Percentiles rank a stretch among this genome's conserved stretches.
phyloP scores from a whole-genome alignment of 2,113 vertebrate genomes.

The Brachypodius melanocephalos region DNA sequence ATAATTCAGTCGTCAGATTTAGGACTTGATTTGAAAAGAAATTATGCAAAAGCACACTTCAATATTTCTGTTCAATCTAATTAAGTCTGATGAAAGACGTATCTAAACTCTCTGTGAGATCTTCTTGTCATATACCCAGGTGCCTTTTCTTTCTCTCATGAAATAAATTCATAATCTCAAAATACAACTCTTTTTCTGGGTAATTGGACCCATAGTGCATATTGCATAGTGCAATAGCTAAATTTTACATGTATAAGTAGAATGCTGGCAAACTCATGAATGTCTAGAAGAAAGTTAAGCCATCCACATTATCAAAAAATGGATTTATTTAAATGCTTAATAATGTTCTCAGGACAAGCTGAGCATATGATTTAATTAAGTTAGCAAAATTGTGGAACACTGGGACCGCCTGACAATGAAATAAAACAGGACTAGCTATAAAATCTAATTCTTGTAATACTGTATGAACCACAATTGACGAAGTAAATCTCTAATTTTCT shows the following conservation, averaged over 20 bases:
- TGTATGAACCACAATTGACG: neutral
- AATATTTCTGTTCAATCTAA: neutral
- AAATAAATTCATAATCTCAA: neutral
- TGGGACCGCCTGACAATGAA: neutral
- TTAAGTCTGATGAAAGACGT: neutral
- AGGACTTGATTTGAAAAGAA: neutral
- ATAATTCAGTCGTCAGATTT: neutral
- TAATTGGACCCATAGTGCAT: neutral
- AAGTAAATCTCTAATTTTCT: neutral
- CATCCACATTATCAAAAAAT: neutral
- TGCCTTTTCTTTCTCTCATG: rapidly evolving
- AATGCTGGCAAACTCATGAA: neutral
- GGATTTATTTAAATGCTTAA: neutral
- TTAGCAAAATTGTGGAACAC: neutral
- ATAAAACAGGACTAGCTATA: neutral
- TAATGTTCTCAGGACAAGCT: neutral
- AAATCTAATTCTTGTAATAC: neutral
- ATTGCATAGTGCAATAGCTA: neutral
- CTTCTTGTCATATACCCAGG: neutral
- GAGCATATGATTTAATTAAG: neutral
- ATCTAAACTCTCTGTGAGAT: neutral
- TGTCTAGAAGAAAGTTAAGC: neutral
- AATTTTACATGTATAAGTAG: neutral
- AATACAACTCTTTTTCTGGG: neutral
- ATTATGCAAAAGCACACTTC: neutral